A percentile compares a stretch with the other conserved stretches of the same genome.
These are phyloP conservation scores for Eriosoma lanigerum DNA, from an alignment of 1,140 invertebrate species.

Conservation along the genomic window DNA sequence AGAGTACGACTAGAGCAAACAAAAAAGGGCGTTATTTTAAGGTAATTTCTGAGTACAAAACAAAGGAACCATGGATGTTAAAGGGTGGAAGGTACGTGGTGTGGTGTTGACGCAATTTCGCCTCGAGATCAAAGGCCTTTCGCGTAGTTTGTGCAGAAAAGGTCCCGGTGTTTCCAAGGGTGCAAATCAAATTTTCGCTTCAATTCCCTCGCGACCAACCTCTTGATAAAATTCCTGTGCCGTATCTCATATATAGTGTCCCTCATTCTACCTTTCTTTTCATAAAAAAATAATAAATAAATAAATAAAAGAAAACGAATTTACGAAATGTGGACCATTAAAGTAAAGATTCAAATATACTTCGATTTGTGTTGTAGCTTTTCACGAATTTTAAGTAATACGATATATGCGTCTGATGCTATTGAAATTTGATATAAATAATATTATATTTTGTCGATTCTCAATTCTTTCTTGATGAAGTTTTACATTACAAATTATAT, in stretches of 20 bases:
- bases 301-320: slow-evolving; percentile 11
- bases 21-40: slow-evolving; percentile 51
- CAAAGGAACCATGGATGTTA: slow-evolving; percentile 37
- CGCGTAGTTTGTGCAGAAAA: slow-evolving; percentile 26
- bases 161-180: slow-evolving; percentile 41
- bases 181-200: slow-evolving; percentile 52
- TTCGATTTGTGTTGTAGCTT: slow-evolving; percentile 14
- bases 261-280: background rate
- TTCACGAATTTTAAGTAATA: background rate
- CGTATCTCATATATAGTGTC: slow-evolving; percentile 9
- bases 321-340: slow-evolving; percentile 6
- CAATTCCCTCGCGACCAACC: slow-evolving; percentile 42
- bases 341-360: slow-evolving; percentile 10
- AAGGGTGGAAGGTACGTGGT: background rate
- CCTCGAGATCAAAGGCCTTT: slow-evolving; percentile 39
- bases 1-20: slow-evolving; percentile 7
- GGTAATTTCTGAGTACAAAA: slow-evolving; percentile 45
- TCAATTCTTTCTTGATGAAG: background rate
- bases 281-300: background rate
- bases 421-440: slow-evolving; percentile 19
- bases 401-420: background rate
- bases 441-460: background rate
- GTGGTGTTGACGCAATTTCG: slow-evolving; percentile 50
- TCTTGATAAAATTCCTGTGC: slow-evolving; percentile 42
- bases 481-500: background rate